Evolutionary conservation across 2,888 invertebrate species (phyloP), one percentile per base, ranked within the genome.

Genomic region (Diplolepis rosae): DNA sequence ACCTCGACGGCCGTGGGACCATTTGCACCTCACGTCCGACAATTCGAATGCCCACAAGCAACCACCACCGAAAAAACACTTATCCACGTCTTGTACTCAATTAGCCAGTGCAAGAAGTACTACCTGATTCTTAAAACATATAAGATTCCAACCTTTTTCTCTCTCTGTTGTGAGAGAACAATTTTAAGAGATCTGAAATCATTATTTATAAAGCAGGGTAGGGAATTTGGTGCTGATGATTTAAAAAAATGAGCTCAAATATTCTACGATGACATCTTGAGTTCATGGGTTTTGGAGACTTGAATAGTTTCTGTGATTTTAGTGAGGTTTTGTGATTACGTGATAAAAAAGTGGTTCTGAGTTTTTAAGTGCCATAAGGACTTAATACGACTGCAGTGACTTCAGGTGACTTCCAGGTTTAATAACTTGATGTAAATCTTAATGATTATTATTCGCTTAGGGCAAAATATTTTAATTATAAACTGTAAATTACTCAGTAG

Each of bases 1-100:
- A 66, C 27, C 68, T 50, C 69, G 56, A 52, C 51, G 54, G 15
- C 52, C 39, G 39, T 68, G 68, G 30, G 52, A 52, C 52, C 52
- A 51, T 68, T 68, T 54, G 35, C 39, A 39, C 39, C 61, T 35
- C 39, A 39, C 61, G 61, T 61, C 39, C 24, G 35, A 61, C 24
- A 45, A 22, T 22, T 24, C 18, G 13, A 61, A 35, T 35, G 35
- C 56, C 13, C 56, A 61, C 35, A 22, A 61, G 35, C 13, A 18
- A 30, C 22, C 13, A 61, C 61, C 22, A 39, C 61, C 61, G 24
- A 61, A 61, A 61, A 61, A 61, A 35, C 61, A 61, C 61, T 39
- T 39, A 27, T 22, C 32, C 56, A 56, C 13, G 22, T 39, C 61
- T 61, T 61, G 22, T 24, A 35, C 61, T 39, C 61, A 61, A 61